phyloP scores from a whole-genome alignment of 2,113 vertebrate genomes.

The Pampusana beccarii region DNA sequence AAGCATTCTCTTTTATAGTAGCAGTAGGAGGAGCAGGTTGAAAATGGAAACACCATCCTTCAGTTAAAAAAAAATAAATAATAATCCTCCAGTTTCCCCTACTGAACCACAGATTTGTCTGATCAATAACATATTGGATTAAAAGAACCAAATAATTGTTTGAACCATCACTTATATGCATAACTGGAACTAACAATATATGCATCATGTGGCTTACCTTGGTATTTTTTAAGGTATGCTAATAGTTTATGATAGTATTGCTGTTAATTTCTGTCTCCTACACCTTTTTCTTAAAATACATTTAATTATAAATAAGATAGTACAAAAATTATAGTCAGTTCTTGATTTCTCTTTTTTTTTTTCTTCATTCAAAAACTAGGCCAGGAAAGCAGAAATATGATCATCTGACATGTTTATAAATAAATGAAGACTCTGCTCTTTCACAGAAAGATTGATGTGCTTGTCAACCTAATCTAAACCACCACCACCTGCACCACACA shows the following conservation, averaged over 20 bases:
- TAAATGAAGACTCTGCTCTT: neutral
- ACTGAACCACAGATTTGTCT: neutral
- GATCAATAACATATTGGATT: neutral
- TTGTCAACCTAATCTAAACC: neutral
- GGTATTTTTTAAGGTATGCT: neutral
- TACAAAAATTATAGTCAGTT: neutral
- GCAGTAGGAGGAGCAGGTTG: neutral
- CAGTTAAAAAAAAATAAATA: neutral
- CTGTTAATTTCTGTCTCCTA: neutral
- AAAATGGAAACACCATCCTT: neutral
- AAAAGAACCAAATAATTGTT: neutral
- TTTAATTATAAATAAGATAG: neutral
- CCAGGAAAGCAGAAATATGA: neutral
- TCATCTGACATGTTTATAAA: neutral
- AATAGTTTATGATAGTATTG: neutral
- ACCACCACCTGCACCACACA: accelerated
- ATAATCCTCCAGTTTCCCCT: neutral
- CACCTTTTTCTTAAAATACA: neutral
- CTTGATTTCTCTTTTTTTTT: neutral
- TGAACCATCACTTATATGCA: neutral
- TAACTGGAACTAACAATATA: neutral
- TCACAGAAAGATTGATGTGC: neutral
- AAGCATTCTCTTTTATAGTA: accelerated
- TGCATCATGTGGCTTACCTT: neutral
- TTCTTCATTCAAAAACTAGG: neutral